Base-by-base conservation (phyloP, 2,797 vertebrate genomes). In the Thamnophis elegans region DNA sequence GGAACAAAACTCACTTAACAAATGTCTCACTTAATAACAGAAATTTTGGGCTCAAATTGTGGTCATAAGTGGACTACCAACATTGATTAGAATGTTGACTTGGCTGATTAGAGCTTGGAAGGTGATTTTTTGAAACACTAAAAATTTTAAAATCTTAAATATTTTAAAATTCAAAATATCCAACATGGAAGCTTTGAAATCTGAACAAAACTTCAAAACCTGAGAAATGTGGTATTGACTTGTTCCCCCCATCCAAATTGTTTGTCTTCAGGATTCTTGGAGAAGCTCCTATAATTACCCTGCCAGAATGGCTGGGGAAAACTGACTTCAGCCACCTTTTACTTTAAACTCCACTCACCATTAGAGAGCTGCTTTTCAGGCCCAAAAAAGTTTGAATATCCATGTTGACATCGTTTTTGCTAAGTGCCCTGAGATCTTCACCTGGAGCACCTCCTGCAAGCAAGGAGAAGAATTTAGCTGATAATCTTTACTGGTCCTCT, bases 361-460 rank as follows among this genome's bases (percentile, higher is more conserved):
- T 28, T 89, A 98, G 13, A 0, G 95, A 56, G 0, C 96, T 94
- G 6, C 2, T 92, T 2, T 3, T 95, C 36, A 98, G 56, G 2
- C 2, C 85, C 42, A 14, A 78, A 25, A 98, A 96, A 0, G 97
- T 97, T 36, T 11, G 55, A 0, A 96, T 0, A 1, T 96, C 93
- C 97, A 98, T 96, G 94, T 91, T 97, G 65, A 97, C 32, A 0
- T 94, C 51, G 2, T 47, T 65, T 82, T 2, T 88, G 73, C 95
- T 94, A 4, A 98, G 96, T 0, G 62, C 88, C 73, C 26, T 92
- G 36, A 98, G 93, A 88, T 97, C 97, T 0, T 4, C 91, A 0
- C 0, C 54, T 3, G 97, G 93, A 93, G 96, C 97, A 0, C 97
- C 97, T 1, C 93, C 98, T 98, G 94, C 10, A 18, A 1, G 58